phyloP scores from a whole-genome alignment of 30 jellyfish, hydroid and myxozoan species.

The Chrysaora quinquecirrha region DNA sequence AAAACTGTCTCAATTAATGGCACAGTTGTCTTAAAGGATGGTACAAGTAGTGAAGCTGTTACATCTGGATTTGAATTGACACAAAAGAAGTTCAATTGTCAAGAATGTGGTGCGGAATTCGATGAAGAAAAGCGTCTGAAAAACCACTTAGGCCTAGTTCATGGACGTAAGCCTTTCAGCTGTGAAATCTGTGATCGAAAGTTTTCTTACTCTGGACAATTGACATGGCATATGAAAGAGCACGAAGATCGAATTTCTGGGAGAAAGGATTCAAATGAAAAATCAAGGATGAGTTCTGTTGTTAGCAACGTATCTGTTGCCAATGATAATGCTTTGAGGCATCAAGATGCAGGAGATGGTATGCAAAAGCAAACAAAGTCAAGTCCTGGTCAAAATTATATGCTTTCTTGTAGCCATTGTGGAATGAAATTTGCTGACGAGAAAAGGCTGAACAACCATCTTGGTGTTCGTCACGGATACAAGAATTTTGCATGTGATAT shows the following conservation, averaged over 20 bases:
- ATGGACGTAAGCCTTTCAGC: constrained; percentile 74
- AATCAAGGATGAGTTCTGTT: neutral
- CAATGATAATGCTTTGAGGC: neutral
- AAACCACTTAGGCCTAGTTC: constrained; percentile 74
- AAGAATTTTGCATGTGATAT: constrained; percentile 78
- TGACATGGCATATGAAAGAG: constrained; percentile 76
- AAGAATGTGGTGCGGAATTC: constrained; percentile 65
- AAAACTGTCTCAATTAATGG: no score
- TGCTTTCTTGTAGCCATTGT: constrained; percentile 52
- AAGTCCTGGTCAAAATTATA: neutral
- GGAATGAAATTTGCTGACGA: constrained; percentile 66
- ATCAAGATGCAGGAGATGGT: no score
- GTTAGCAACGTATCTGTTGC: neutral
- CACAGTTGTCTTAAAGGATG: no score
- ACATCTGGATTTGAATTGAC: no score
- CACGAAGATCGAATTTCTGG: constrained; percentile 10
- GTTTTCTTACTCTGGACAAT: constrained; percentile 81
- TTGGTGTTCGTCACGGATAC: constrained; percentile 80
- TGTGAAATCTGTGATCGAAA: constrained; percentile 62
- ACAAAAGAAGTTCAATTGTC: constrained; percentile 28
- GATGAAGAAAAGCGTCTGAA: constrained; percentile 65
- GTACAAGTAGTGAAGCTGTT: no score
- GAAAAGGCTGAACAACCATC: constrained; percentile 83
- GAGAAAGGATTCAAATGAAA: neutral
- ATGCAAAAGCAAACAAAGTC: neutral